These are phyloP conservation scores for Nephrotoma appendiculata DNA, from an alignment of 2,888 invertebrate species.

Conservation along the genomic window DNA sequence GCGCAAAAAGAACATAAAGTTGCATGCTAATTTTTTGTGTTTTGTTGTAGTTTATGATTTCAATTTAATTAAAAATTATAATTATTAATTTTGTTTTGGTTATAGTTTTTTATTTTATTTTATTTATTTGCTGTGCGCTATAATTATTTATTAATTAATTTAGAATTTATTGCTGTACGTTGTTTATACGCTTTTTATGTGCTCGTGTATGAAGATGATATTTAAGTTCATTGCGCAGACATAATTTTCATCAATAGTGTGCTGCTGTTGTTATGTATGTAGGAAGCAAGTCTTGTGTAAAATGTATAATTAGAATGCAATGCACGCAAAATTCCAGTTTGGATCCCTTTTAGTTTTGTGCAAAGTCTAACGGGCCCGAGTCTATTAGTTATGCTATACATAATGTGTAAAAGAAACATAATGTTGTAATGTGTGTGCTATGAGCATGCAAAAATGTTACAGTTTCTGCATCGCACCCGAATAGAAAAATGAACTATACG, in stretches of 20 bases:
- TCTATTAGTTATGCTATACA: background rate
- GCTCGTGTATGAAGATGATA: background rate
- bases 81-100: background rate
- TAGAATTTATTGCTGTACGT: background rate
- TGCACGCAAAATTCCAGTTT: background rate
- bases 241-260: background rate
- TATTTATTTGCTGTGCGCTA: background rate
- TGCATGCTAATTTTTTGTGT: background rate
- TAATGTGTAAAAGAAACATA: background rate
- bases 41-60: background rate
- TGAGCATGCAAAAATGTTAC: background rate
- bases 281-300: background rate
- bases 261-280: background rate
- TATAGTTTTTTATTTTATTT: background rate
- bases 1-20: background rate
- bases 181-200: background rate
- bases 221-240: background rate
- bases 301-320: background rate
- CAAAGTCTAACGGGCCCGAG: background rate
- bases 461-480: background rate
- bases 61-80: background rate
- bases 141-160: background rate
- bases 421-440: background rate
- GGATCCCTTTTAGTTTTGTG: background rate
- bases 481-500: background rate